Conservation (phyloP, 2,797 vertebrate species). For the Hypotaenidia okinawae region DNA sequence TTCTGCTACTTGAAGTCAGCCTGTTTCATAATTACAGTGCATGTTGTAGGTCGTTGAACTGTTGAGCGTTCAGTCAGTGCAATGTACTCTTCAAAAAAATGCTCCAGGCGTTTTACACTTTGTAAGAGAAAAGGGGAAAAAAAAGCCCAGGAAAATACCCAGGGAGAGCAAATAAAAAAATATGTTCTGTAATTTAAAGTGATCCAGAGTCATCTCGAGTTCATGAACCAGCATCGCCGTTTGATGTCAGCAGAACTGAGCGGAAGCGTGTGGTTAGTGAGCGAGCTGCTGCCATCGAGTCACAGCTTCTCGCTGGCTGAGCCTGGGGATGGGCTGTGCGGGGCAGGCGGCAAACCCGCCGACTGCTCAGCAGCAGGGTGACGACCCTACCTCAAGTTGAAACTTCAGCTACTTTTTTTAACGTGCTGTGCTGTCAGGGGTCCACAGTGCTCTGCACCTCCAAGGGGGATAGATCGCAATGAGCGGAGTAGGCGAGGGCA, state of each 20-base stretch:
- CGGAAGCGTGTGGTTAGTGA: constrained; percentile 62
- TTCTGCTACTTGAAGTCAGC: constrained; percentile 2
- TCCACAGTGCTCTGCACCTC: fast-evolving
- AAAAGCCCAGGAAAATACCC: background rate
- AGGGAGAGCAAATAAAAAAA: constrained; percentile 20
- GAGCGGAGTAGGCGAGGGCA: background rate
- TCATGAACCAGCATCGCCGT: constrained; percentile 1
- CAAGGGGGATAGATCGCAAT: background rate
- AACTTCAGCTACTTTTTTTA: background rate
- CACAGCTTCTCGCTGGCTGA: background rate
- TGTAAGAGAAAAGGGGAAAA: background rate
- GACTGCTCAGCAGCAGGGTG: background rate
- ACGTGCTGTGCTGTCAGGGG: fast-evolving
- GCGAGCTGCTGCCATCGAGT: constrained; percentile 4
- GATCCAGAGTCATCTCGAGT: constrained; percentile 32
- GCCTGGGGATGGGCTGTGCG: background rate
- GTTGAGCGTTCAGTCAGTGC: background rate
- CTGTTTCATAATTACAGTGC: constrained; percentile 22
- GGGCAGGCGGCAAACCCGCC: background rate
- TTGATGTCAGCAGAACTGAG: constrained; percentile 65
- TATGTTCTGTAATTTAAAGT: constrained; percentile 18
- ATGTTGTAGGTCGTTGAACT: background rate
- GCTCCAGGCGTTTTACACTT: background rate
- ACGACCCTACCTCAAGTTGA: background rate
- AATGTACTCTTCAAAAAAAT: background rate